Evolutionary conservation across 1,140 invertebrate genomes (phyloP).

Genomic region (Ylistrum balloti): DNA sequence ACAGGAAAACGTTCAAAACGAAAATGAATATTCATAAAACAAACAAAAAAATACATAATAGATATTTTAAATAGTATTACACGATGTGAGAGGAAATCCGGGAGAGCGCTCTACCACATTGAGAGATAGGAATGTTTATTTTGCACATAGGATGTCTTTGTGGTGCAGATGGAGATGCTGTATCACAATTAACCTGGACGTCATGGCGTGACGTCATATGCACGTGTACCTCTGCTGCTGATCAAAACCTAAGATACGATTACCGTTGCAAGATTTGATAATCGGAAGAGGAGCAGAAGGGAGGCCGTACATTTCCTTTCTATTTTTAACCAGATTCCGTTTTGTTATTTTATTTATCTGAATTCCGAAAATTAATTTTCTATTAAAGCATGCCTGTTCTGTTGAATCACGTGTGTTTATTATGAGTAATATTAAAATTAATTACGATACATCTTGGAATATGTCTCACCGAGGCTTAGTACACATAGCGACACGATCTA

Average conservation of each 20-base stretch:
- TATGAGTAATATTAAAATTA: too few species aligned
- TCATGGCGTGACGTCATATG: constrained; percentile 15
- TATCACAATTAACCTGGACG: constrained; percentile 13
- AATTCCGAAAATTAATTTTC: neutral
- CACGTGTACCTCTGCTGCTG: constrained; percentile 6
- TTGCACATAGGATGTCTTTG: constrained; percentile 26
- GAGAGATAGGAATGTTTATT: neutral
- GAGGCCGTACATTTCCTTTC: neutral
- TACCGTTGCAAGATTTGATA: neutral
- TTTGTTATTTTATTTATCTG: neutral
- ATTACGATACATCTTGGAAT: too few species aligned
- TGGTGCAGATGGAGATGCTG: neutral
- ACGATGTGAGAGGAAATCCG: too few species aligned
- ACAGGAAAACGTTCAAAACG: too few species aligned
- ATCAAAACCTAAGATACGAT: neutral
- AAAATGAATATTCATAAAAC: too few species aligned
- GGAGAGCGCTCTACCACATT: neutral
- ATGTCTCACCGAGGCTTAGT: too few species aligned
- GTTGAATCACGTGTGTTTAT: too few species aligned
- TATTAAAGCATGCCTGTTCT: neutral
- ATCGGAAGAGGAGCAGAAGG: neutral
- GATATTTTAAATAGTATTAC: too few species aligned
- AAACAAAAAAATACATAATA: too few species aligned
- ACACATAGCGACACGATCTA: too few species aligned
- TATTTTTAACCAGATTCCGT: neutral